These are phyloP conservation scores for Axea sp. DNA, from an alignment of 2,888 invertebrate species.

Conservation along the genomic window DNA sequence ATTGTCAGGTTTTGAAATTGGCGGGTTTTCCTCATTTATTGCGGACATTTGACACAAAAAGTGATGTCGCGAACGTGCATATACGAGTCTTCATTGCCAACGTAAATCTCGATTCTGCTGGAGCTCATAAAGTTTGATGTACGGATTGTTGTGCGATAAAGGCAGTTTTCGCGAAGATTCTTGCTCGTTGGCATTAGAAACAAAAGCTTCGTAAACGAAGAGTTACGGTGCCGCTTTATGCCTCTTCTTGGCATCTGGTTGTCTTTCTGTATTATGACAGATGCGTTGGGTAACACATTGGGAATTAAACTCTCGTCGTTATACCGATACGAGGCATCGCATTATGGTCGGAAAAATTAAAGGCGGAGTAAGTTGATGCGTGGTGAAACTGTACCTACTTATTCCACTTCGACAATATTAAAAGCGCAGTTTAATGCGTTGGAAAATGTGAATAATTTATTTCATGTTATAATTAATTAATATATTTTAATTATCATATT, in stretches of 20 bases:
- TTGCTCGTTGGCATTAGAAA: constrained; percentile 67
- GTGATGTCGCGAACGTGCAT: too few species aligned
- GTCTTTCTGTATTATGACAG: constrained; percentile 78
- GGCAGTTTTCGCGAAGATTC: constrained; percentile 66
- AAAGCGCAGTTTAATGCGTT: too few species aligned
- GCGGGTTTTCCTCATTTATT: too few species aligned
- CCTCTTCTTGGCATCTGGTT: constrained; percentile 72
- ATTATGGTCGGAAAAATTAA: constrained; percentile 17
- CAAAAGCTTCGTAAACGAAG: constrained; percentile 73
- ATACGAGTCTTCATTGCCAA: constrained; percentile 30
- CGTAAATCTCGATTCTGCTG: constrained; percentile 59
- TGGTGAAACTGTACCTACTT: too few species aligned
- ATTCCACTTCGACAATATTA: too few species aligned
- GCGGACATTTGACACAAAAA: too few species aligned
- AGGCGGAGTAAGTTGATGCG: not conserved
- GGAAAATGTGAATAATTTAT: too few species aligned
- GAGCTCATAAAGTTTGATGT: constrained; percentile 73
- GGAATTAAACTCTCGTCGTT: constrained; percentile 52
- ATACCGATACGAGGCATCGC: constrained; percentile 28
- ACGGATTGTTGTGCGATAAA: constrained; percentile 68
- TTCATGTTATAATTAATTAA: too few species aligned
- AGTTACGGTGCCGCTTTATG: constrained; percentile 73
- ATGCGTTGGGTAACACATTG: constrained; percentile 64
- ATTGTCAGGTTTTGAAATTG: too few species aligned
- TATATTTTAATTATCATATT: too few species aligned